These are phyloP conservation scores for Ceryle rudis DNA, from an alignment of 2,797 vertebrate species.

Conservation along the genomic window DNA sequence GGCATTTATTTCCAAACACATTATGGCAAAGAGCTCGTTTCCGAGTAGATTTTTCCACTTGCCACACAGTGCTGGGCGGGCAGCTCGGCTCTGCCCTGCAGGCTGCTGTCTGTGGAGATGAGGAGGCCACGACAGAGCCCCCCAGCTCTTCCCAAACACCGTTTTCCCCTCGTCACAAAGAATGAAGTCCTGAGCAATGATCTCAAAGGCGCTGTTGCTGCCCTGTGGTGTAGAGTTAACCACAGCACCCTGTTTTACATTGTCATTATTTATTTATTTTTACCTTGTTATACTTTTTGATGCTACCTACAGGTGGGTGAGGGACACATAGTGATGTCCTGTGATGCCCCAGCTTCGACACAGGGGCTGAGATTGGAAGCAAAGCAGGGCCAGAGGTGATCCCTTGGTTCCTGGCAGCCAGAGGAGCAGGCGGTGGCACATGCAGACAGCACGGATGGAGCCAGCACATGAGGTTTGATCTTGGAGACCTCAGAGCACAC, in stretches of 20 bases:
- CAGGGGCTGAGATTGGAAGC: background rate
- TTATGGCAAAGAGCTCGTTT: background rate
- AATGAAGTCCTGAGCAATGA: background rate
- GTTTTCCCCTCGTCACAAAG: background rate
- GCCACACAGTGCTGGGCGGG: background rate
- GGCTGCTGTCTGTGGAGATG: background rate
- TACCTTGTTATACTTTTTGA: background rate
- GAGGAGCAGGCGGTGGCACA: background rate
- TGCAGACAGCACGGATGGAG: background rate
- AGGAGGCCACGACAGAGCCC: background rate
- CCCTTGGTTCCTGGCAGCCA: background rate
- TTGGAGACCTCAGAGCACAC: background rate
- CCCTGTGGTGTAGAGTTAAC: background rate
- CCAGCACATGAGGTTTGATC: background rate
- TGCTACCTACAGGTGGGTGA: background rate
- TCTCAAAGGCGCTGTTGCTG: background rate
- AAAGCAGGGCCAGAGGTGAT: background rate
- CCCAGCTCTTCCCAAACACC: background rate
- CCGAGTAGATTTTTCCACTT: background rate
- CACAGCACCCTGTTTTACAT: background rate
- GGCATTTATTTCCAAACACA: background rate
- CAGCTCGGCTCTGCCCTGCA: background rate
- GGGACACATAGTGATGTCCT: accelerated
- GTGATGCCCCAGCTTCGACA: background rate
- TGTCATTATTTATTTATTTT: background rate